Percentiles rank a stretch among this genome's conserved stretches.
Conservation (phyloP, 30 jellyfish, hydroid and myxozoan species). For the Aurelia coerulea region DNA sequence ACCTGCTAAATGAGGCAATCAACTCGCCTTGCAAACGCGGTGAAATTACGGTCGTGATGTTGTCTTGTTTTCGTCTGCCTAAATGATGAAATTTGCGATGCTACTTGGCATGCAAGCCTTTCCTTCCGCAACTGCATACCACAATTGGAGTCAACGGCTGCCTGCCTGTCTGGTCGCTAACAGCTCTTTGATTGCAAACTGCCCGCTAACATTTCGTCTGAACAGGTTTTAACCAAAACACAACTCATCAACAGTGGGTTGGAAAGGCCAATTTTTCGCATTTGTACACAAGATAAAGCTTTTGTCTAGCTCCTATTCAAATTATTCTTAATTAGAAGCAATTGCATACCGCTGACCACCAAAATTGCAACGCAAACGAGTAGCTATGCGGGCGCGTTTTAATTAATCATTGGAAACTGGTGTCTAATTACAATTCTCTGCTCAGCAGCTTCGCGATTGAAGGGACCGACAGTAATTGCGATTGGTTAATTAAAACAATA, state of each 20-base stretch:
- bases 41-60: constrained; percentile 47
- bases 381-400: constrained; percentile 91
- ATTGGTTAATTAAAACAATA: constrained; percentile 81
- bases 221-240: constrained; percentile 22
- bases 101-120: constrained; percentile 27
- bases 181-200: constrained; percentile 5
- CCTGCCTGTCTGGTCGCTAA: constrained; percentile 10
- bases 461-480: constrained; percentile 75
- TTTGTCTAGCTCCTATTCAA: constrained; percentile 89
- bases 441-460: constrained; percentile 83
- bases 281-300: constrained; percentile 84
- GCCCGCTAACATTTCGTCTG: constrained; percentile 25
- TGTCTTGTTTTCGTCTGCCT: constrained; percentile 17
- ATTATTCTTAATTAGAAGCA: constrained; percentile 84
- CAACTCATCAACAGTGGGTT: constrained; percentile 39
- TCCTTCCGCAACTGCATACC: constrained; percentile 53
- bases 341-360: constrained; percentile 82
- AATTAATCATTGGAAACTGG: constrained; percentile 85
- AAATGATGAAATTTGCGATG: constrained; percentile 2
- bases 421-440: constrained; percentile 86
- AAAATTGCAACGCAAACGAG: constrained; percentile 3
- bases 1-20: constrained; percentile 68
- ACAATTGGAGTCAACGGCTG: background rate
- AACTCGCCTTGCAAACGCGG: constrained; percentile 52
- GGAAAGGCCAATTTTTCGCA: constrained; percentile 85